Base-by-base conservation (phyloP, 1,140 invertebrate species). In the Rhagoletis pomonella region DNA sequence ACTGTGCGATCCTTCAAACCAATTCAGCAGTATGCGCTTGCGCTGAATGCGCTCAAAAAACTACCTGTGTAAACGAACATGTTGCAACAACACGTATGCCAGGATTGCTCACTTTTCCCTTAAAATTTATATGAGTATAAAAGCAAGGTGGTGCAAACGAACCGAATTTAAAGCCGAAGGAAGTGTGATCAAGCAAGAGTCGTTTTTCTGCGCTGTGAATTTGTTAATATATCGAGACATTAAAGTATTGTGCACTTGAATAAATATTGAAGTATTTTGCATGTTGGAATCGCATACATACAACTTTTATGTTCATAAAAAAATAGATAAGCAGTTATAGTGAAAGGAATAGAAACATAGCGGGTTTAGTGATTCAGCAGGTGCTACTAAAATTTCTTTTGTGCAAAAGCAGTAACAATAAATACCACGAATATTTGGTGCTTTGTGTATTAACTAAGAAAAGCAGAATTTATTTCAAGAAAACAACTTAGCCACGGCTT, bases 401-500 rank as follows among this genome's bases (percentile, higher is more conserved):
- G 67, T 17, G 14, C 42, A 44, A 42, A 47, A 73, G 14, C 17
- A 44, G 3, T 73, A 47, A 73, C 67, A 73, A 44, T 47, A 47
- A 73, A n/a, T n/a, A n/a, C n/a, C n/a, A n/a, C n/a, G n/a, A n/a
- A n/a, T n/a, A n/a, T n/a, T n/a, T n/a, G n/a, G n/a, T n/a, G n/a
- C n/a, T n/a, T n/a, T n/a, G n/a, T n/a, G n/a, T n/a, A n/a, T n/a
- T 12, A 55, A 58, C 19, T 81, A 2, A 58, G 44, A 55, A 67
- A 81, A 81, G 42, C 73, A 81, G n/a, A 62, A 85, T 42, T 62
- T 42, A 85, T 62, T 85, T 42, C 12, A 85, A 39, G 58, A 59
- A 85, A 85, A 85, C 42, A 85, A 85, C 84, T 44, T 58, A 85
- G 84, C 84, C 60, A 85, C 84, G 12, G 9, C 47, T 55, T 81